phyloP scores from a whole-genome alignment of 1,140 invertebrate genomes.

The Hylaeus anthracinus region DNA sequence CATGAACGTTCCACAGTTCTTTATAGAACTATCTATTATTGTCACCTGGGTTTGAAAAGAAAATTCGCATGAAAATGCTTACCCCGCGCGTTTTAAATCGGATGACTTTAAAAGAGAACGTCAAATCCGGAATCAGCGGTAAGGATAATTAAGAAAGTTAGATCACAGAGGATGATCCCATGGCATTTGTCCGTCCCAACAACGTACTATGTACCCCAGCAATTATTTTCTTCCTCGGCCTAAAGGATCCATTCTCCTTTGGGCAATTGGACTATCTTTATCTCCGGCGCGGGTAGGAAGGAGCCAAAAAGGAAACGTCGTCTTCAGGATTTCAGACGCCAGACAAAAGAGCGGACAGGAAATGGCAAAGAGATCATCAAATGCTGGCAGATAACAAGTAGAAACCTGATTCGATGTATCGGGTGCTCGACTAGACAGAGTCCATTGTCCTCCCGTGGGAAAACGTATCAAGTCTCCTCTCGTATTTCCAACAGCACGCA shows the following conservation, averaged over 20 bases:
- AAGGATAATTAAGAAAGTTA: neutral
- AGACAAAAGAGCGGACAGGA: constrained; percentile 45
- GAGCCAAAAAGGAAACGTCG: constrained; percentile 17
- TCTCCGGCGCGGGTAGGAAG: neutral
- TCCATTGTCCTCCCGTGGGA: constrained; percentile 35
- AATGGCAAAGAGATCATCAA: constrained; percentile 59
- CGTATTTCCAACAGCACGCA: constrained; percentile 39
- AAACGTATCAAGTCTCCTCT: constrained; percentile 32
- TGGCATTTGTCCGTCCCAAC: neutral
- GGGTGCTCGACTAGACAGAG: constrained; percentile 15
- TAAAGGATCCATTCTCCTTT: neutral
- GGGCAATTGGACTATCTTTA: constrained; percentile 19
- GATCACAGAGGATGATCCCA: neutral
- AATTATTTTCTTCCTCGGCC: neutral
- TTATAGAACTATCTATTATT: too few relatives aligned
- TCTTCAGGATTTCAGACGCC: constrained; percentile 8
- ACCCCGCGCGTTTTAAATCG: too few relatives aligned
- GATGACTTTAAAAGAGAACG: too few relatives aligned
- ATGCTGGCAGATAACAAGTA: constrained; percentile 53
- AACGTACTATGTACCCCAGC: neutral
- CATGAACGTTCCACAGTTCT: too few relatives aligned
- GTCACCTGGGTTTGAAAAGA: too few relatives aligned
- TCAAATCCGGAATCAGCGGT: too few relatives aligned
- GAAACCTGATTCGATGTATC: constrained; percentile 57
- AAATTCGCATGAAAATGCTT: too few relatives aligned